Percentiles rank a stretch among this genome's conserved stretches.
Conservation (phyloP, 2,113 vertebrate species). For the Phocoena phocoena region DNA sequence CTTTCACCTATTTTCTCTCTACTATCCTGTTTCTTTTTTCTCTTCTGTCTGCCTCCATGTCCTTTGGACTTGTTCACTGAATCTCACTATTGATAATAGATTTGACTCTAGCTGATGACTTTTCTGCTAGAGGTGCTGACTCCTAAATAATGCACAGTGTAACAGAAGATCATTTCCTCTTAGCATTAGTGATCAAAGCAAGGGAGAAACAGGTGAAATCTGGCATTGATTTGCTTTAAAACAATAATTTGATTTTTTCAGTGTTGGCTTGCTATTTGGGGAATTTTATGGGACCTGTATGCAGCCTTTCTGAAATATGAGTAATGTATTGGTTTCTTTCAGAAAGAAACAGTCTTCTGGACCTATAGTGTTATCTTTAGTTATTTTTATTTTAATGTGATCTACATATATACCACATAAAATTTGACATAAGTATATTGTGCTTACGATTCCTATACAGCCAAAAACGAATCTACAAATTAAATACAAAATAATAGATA, state of each 20-base stretch:
- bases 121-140: background rate
- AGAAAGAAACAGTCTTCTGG: background rate
- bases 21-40: background rate
- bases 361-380: background rate
- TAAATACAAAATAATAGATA: conserved; percentile 18
- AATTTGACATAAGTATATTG: background rate
- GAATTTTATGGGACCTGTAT: background rate
- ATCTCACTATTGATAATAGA: background rate
- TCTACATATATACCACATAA: background rate
- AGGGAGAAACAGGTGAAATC: background rate
- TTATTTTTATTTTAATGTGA: conserved; percentile 6
- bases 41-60: background rate
- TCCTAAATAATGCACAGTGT: background rate
- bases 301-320: background rate
- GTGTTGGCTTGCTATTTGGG: background rate
- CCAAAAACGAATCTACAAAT: background rate
- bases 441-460: background rate
- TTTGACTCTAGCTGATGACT: background rate
- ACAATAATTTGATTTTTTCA: background rate
- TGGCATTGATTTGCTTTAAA: background rate
- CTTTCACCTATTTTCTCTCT: background rate
- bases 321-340: background rate
- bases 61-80: background rate
- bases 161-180: background rate
- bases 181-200: background rate